Base-by-base conservation (phyloP, 1,140 invertebrate genomes). In the Lepidurus arcticus region DNA sequence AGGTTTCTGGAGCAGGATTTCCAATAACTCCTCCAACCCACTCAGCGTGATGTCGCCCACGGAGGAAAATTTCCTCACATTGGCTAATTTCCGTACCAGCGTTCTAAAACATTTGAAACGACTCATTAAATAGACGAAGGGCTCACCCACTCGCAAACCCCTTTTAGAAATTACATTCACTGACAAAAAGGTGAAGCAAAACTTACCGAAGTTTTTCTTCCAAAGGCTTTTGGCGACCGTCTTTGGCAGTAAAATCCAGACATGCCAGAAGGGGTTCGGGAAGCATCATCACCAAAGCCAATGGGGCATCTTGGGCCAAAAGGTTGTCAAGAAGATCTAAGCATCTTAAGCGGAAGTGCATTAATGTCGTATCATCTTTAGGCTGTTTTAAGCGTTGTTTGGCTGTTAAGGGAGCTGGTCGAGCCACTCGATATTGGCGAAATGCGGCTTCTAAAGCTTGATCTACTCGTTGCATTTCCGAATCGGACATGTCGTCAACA, bases 401-500 rank as follows among this genome's bases (percentile, higher is more conserved):
- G 10, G 85, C 84, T 81, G 53, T 65, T 65, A 65, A 65, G 26
- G 34, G 26, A 8, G 65, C 53, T 9, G 88, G 88, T 7, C 84
- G 83, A 79, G 88, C 89, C 79, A 90, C 87, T 45, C 53, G 16
- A 45, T 26, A 80, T 88, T 88, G 77, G 82, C 87, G 90, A 82
- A 94, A 93, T 1, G 91, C 91, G 73, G 88, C 88, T 1, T 90
- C 90, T 42, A 94, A 83, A 1, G 90, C 90, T 81, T 88, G 85
- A 82, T 94, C 89, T 5, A 93, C 84, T 80, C 89, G 88, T 80
- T 90, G 89, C 7, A 92, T 92, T 83, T 93, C 90, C 80, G 89
- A 90, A 81, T 94, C 92, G 79, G 87, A 87, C 73, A 94, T 90
- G 80, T 92, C 87, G 82, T 94, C 92, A 21, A 92, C 87, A 81